Conservation (phyloP, 2,888 invertebrate genomes). For the Tineola bisselliella region DNA sequence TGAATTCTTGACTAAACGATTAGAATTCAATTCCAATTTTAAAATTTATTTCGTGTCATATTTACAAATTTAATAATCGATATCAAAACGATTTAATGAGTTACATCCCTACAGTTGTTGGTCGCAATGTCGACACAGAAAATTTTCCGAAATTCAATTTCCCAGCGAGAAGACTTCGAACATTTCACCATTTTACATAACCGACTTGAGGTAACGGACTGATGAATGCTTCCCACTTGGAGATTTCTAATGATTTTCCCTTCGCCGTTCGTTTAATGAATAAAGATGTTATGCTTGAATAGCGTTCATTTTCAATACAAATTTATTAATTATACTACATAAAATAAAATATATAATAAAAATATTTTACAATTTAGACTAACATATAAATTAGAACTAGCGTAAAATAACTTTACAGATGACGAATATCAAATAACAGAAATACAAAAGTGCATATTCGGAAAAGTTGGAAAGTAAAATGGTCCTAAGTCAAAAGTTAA, state of each 20-base stretch:
- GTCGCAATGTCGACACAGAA: slow-evolving; percentile 3
- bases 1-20: not conserved
- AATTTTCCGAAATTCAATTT: slow-evolving; percentile 7
- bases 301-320: not conserved
- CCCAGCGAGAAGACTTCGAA: not conserved
- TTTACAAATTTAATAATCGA: no score
- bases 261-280: not conserved
- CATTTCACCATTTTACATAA: slow-evolving; percentile 1
- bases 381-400: no score
- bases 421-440: no score
- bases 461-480: not conserved
- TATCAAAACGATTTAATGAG: not conserved
- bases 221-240: not conserved
- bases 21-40: not conserved
- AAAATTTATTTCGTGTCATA: not conserved
- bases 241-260: not conserved
- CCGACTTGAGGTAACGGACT: slow-evolving; percentile 6
- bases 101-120: not conserved
- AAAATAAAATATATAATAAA: no score
- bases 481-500: not conserved
- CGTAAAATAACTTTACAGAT: no score
- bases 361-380: no score
- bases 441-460: no score
- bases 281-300: not conserved
- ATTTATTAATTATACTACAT: not conserved